phyloP scores from a whole-genome alignment of 1,140 invertebrate genomes.

The Apis dorsata region DNA sequence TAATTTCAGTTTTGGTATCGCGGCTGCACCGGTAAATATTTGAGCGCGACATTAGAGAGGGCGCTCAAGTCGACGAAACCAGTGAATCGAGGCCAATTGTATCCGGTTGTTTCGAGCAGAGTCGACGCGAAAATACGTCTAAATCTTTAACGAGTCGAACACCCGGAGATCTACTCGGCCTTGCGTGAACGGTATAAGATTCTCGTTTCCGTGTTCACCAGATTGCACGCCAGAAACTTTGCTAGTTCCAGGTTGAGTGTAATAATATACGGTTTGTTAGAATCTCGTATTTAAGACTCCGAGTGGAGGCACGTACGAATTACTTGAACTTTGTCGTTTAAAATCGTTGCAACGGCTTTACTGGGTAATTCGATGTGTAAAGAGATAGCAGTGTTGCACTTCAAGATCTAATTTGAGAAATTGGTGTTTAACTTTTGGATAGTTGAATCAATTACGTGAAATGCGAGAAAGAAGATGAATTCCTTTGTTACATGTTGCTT shows the following conservation, averaged over 20 bases:
- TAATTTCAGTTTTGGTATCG: slow-evolving; percentile 21
- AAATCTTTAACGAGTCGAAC: slow-evolving; percentile 51
- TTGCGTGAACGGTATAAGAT: not conserved
- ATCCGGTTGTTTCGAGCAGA: not conserved
- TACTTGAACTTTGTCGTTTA: not conserved
- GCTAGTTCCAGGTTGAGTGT: not conserved
- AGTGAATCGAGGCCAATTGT: not conserved
- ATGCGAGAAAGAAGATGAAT: no score
- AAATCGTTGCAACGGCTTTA: not conserved
- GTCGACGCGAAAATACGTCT: slow-evolving; percentile 17
- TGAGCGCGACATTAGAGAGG: slow-evolving; percentile 3
- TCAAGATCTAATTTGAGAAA: not conserved
- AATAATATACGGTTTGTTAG: slow-evolving; percentile 29
- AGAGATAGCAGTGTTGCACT: not conserved
- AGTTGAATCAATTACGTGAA: not conserved
- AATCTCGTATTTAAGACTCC: slow-evolving; percentile 1
- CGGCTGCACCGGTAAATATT: slow-evolving; percentile 34
- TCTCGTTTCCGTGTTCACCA: not conserved
- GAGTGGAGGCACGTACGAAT: not conserved
- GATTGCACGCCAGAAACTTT: slow-evolving; percentile 3
- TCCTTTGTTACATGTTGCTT: no score
- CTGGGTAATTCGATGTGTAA: not conserved
- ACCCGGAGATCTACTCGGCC: not conserved
- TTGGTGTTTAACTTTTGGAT: not conserved
- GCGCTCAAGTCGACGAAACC: slow-evolving; percentile 4